These are phyloP conservation scores for Mus caroli DNA, from an alignment of 2,797 vertebrate genomes.

Conservation along the genomic window DNA sequence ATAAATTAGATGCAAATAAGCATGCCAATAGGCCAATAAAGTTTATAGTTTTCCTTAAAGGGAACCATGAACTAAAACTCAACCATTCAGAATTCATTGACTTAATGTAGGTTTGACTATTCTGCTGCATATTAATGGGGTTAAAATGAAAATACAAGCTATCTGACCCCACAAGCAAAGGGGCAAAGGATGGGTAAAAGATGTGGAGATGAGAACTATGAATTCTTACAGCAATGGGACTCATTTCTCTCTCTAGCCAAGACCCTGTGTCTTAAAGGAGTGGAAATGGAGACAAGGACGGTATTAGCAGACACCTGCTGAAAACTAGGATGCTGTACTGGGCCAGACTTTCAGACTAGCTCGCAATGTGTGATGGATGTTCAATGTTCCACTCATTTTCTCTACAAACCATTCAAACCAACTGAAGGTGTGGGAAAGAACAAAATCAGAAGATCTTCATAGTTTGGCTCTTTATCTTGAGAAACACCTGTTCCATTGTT, in stretches of 20 bases:
- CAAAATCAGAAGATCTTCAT: not conserved
- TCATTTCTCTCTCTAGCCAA: not conserved
- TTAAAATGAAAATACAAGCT: constrained; percentile 55
- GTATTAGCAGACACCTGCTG: not conserved
- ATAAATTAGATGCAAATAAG: constrained; percentile 49
- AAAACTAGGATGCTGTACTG: not conserved
- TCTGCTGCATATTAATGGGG: not conserved
- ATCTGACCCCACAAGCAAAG: not conserved
- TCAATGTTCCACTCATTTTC: not conserved
- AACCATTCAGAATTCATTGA: not conserved
- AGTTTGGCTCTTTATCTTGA: not conserved
- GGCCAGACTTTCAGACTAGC: constrained; percentile 26
- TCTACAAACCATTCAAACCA: not conserved
- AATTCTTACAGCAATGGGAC: not conserved
- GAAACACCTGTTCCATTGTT: not conserved
- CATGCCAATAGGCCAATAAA: not conserved
- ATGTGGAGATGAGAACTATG: not conserved
- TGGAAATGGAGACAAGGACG: not conserved
- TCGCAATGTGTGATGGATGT: not conserved
- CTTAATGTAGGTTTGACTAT: not conserved
- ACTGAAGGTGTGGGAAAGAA: not conserved
- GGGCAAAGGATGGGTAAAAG: not conserved
- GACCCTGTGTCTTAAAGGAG: not conserved
- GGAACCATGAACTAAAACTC: not conserved
- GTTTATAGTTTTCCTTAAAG: constrained; percentile 35